Evolutionary conservation across 2,113 vertebrate species (phyloP).

Genomic region (Tympanuchus pallidicinctus): DNA sequence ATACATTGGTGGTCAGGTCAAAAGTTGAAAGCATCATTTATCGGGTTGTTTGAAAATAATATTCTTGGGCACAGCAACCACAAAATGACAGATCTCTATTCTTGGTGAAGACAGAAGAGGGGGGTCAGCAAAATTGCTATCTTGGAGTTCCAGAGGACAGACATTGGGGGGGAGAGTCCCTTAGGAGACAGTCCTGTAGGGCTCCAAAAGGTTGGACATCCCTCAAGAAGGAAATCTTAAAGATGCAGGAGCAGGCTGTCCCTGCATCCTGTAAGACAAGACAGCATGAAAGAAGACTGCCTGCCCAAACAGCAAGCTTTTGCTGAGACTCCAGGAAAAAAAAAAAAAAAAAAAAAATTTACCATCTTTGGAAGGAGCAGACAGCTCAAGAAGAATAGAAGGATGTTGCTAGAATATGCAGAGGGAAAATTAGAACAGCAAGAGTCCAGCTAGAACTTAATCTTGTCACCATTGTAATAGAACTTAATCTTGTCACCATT

Average conservation of each 20-base stretch:
- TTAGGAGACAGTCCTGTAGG: neutral
- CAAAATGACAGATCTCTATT: neutral
- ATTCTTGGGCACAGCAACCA: neutral
- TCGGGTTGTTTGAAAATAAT: neutral
- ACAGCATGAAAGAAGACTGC: neutral
- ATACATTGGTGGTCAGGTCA: neutral
- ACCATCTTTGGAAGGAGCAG: neutral
- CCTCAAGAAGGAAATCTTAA: neutral
- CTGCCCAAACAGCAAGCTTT: neutral
- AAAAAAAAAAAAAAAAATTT: neutral
- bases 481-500: neutral
- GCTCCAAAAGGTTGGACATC: no score
- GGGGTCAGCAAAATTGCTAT: neutral
- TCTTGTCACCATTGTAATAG: neutral
- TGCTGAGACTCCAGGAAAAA: neutral
- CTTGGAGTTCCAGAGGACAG: neutral
- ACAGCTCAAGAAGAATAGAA: neutral
- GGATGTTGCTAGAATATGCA: neutral
- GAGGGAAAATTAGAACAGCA: neutral
- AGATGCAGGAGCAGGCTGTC: neutral
- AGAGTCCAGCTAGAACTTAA: neutral
- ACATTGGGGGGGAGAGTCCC: neutral
- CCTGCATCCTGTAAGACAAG: neutral
- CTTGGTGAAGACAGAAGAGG: neutral
- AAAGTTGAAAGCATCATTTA: neutral